Evolutionary conservation across 2,113 vertebrate species (phyloP), one percentile per base, ranked within the genome.

Genomic region (Entomyzon cyanotis): DNA sequence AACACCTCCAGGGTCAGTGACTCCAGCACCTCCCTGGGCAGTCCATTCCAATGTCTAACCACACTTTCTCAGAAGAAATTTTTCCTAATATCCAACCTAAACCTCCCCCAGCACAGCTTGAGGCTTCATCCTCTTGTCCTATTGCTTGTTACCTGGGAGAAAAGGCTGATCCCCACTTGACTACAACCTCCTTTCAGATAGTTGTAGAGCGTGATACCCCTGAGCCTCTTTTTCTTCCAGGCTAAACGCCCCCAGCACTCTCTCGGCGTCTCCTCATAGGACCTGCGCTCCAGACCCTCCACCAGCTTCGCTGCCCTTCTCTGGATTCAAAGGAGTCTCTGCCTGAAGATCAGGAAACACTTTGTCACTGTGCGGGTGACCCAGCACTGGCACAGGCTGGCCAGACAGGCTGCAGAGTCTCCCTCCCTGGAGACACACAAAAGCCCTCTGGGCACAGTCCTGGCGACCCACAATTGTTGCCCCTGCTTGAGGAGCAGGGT

Each of bases 371-470:
- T 3, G 17, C 49, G 31, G 7, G 65, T 11, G 21, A 31, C 18
- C 62, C 14, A 42, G 74, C 41, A 2, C 33, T 1, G 30, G 16
- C 74, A 58, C 24, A 12, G n/a, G n/a, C 0, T 33, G 18, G 46
- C 31, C 86, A 9, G 10, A 12, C 19, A 33, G 4, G 5, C 0
- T 12, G 21, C 3, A 27, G 8, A 24, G 13, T 8, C 58, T n/a
- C 62, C n/a, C 1, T 13, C 8, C 12, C 7, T 1, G 31, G 10
- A 25, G 27, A 47, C 1, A 18, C 7, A 7, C 42, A 22, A 15
- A 58, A 52, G 27, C 11, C 12, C 0, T 0, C 37, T 3, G n/a
- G 46, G 39, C 33, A 33, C 10, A 3, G 18, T 2, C 27, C 17
- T 7, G 15, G 31, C 56, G 17, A 27, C 9, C 5, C 1, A 12